Conservation (phyloP, 2,113 vertebrate genomes). For the Scopus umbretta region DNA sequence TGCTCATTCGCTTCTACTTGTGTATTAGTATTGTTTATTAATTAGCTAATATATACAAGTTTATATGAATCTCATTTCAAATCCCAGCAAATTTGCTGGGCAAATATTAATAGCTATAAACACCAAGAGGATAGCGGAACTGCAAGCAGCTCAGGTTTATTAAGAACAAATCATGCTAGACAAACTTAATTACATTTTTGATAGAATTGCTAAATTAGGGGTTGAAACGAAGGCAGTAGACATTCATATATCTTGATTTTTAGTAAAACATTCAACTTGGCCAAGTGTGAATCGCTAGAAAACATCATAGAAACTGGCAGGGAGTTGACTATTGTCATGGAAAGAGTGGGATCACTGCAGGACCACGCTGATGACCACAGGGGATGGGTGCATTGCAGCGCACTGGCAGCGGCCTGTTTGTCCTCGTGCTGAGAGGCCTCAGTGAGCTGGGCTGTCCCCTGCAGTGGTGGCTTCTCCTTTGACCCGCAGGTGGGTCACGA, state of each 20-base stretch:
- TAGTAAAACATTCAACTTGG: not conserved
- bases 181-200: slow-evolving; percentile 33
- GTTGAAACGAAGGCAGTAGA: not conserved
- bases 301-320: not conserved
- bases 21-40: not conserved
- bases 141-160: not conserved
- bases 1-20: not conserved
- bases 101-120: not conserved
- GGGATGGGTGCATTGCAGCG: not conserved
- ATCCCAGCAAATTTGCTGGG: not conserved
- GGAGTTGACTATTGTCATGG: not conserved
- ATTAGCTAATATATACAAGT: not conserved
- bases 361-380: not conserved
- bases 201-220: slow-evolving; percentile 12
- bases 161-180: slow-evolving; percentile 29
- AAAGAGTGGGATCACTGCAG: not conserved
- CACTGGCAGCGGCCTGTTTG: not conserved
- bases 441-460: not conserved
- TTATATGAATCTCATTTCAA: not conserved
- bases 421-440: not conserved
- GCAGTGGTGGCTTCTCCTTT: not conserved
- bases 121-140: not conserved
- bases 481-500: not conserved
- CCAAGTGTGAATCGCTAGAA: not conserved
- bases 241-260: not conserved